phyloP scores from a whole-genome alignment of 2,888 invertebrate species.

The Drosophila lutescens region DNA sequence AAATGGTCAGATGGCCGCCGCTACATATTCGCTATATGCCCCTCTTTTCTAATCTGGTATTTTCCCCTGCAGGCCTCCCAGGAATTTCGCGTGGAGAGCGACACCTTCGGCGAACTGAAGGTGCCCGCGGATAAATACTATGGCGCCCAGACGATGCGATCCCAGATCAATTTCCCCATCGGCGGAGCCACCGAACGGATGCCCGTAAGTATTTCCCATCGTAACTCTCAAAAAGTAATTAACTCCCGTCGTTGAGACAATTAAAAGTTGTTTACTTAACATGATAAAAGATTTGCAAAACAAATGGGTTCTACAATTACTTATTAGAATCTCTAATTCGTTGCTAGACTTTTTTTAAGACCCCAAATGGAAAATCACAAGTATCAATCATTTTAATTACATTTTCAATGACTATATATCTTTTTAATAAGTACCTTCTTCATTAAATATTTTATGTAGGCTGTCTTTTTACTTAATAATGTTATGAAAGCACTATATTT shows the following conservation, averaged over 20 bases:
- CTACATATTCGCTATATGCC: background rate
- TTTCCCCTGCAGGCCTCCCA: slow-evolving; percentile 68
- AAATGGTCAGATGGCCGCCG: slow-evolving; percentile 15
- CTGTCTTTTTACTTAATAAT: too few species aligned
- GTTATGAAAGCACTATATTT: too few species aligned
- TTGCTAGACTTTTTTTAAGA: background rate
- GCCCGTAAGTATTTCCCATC: slow-evolving; percentile 89
- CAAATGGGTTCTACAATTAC: too few species aligned
- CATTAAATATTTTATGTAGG: too few species aligned
- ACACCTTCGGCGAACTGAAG: slow-evolving; percentile 97
- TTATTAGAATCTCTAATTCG: background rate
- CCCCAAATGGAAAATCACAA: background rate
- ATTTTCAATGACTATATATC: background rate
- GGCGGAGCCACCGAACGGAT: slow-evolving; percentile 96
- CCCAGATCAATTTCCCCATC: slow-evolving; percentile 98
- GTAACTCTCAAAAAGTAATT: background rate
- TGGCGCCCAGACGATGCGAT: slow-evolving; percentile 98
- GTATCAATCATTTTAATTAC: background rate
- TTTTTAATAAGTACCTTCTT: background rate
- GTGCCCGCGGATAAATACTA: slow-evolving; percentile 96
- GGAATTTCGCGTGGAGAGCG: slow-evolving; percentile 87
- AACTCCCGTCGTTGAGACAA: background rate
- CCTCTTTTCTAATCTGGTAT: background rate
- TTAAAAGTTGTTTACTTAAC: background rate
- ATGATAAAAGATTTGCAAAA: background rate